These are phyloP conservation scores for Patiria miniata DNA, from an alignment of 35 echinoderm and acorn worm species.

Conservation along the genomic window DNA sequence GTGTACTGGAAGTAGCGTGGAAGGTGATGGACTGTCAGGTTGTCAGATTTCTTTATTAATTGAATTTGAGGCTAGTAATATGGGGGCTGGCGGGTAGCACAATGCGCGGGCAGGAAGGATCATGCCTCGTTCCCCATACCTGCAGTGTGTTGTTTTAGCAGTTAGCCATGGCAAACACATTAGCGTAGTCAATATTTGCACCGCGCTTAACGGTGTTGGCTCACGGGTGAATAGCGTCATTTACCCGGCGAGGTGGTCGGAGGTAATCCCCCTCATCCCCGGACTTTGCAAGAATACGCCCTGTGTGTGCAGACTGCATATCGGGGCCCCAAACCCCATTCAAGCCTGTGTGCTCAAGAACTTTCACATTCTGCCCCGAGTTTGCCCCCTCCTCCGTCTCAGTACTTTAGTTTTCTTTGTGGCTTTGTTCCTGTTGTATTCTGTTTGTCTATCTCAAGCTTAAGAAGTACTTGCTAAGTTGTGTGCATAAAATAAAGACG, in stretches of 20 bases:
- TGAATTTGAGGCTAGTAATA: no score
- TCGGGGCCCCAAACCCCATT: background rate
- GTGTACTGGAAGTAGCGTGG: background rate
- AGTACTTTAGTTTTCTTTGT: background rate
- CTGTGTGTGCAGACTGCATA: background rate
- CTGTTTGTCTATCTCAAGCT: background rate
- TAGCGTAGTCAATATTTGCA: conserved; percentile 20
- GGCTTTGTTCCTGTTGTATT: background rate
- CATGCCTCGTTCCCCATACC: background rate
- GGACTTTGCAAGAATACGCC: conserved; percentile 3
- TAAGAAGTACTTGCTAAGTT: conserved; percentile 31
- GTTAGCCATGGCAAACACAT: conserved; percentile 17
- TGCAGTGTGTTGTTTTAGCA: conserved; percentile 24
- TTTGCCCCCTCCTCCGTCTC: background rate
- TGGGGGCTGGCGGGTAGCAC: background rate
- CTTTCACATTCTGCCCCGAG: conserved; percentile 20
- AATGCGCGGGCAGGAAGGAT: background rate
- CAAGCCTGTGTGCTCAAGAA: conserved; percentile 1
- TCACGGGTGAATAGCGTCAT: conserved; percentile 9
- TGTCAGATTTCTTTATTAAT: no score
- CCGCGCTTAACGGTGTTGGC: conserved; percentile 31
- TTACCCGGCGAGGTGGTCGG: background rate
- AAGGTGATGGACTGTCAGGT: background rate
- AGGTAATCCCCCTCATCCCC: background rate
- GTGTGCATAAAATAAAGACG: background rate